Conservation (phyloP, 2,113 vertebrate genomes). For the human (Homo sapiens) region GRCh38 chr2:10757501-10758000, state of each 20-base stretch:
- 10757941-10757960: background rate
- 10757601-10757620: constrained; percentile 79
- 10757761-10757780: fast-evolving
- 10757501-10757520: constrained; percentile 51
- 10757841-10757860: background rate
- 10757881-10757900: background rate
- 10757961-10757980: background rate
- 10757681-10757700: constrained; percentile 34
- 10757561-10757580: constrained; percentile 78
- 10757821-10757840: background rate
- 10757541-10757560: constrained; percentile 84
- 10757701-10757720: background rate
- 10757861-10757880: background rate
- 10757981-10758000: background rate
- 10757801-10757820: background rate
- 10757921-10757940: background rate
- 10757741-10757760: background rate
- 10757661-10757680: constrained; percentile 8
- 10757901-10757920: too few relatives aligned
- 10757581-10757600: constrained; percentile 82
- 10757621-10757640: background rate
- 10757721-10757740: too few relatives aligned
- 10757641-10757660: background rate
- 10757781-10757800: too few relatives aligned
- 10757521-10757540: constrained; percentile 79